Base-by-base conservation (phyloP, 2,888 invertebrate species). In the Heteromyza rotundicornis region DNA sequence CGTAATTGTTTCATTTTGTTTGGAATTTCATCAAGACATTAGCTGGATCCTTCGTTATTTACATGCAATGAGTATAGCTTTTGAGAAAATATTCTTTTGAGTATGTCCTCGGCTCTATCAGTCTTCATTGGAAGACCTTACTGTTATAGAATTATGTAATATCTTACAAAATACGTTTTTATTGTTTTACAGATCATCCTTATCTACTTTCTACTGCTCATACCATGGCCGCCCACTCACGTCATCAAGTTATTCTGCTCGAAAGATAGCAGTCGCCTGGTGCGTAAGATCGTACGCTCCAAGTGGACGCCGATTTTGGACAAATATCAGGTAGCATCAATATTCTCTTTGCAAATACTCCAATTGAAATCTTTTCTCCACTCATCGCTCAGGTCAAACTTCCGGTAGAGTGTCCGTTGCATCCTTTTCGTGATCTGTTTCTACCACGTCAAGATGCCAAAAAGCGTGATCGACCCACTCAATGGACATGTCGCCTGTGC, bases 291-390 rank as follows among this genome's bases (percentile, higher is more conserved):
- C 68, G 90, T 95, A 76, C 91, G 93, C 84, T 92, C 90, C 87
- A 94, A 94, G 89, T 94, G 95, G 94, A 88, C 91, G 69, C 95
- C 95, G 60, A 90, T 95, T 65, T 85, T 95, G 84, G 93, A 93
- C 79, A 91, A 93, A 82, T 94, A 93, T 86, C 92, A 93, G 75
- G 82, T 81, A 27, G 10, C 17, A 36, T 57, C 14, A 50, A n/a
- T n/a, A 50, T 1, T 12, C 14, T 32, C n/a, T n/a, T n/a, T n/a
- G n/a, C n/a, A n/a, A n/a, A n/a, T n/a, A n/a, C n/a, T 32, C 32
- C 32, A 32, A 8, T 12, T 32, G 12, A 32, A 8, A 32, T 32
- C 32, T 5, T 12, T 8, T 8, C 12, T 32, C 32, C 12, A 32
- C 32, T n/a, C n/a, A n/a, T n/a, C 12, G 40, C 40, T 16, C 57